Conservation (phyloP, 35 echinoderm and acorn worm genomes). For the Diadema setosum region DNA sequence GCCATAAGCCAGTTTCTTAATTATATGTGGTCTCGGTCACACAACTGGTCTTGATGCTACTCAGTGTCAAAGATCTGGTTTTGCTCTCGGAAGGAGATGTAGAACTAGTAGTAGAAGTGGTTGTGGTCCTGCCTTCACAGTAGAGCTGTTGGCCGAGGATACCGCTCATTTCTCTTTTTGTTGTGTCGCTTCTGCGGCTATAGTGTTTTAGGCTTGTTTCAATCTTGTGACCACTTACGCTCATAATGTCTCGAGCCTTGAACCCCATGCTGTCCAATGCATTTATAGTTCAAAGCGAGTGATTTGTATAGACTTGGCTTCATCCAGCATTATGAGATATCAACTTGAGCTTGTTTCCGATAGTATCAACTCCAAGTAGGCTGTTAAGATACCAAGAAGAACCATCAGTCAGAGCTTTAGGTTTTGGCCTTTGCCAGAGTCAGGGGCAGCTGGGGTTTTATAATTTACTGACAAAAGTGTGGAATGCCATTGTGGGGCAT, state of each 20-base stretch:
- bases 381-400: background rate
- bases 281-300: background rate
- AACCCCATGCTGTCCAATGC: background rate
- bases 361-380: background rate
- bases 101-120: background rate
- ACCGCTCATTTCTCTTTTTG: background rate
- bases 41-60: background rate
- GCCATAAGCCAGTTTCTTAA: background rate
- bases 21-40: background rate
- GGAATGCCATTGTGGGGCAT: slow-evolving; percentile 18
- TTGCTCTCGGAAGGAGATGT: background rate
- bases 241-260: background rate
- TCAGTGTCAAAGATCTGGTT: background rate
- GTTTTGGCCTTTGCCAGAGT: slow-evolving; percentile 6
- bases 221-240: background rate
- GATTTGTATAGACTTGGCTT: slow-evolving; percentile 1
- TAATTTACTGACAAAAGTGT: background rate
- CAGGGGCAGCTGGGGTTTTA: background rate
- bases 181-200: background rate
- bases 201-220: background rate
- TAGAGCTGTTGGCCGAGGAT: background rate
- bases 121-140: background rate
- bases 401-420: background rate
- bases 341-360: slow-evolving; percentile 9
- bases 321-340: background rate